phyloP scores from a whole-genome alignment of 1,140 invertebrate species.

The Lithobius niger region DNA sequence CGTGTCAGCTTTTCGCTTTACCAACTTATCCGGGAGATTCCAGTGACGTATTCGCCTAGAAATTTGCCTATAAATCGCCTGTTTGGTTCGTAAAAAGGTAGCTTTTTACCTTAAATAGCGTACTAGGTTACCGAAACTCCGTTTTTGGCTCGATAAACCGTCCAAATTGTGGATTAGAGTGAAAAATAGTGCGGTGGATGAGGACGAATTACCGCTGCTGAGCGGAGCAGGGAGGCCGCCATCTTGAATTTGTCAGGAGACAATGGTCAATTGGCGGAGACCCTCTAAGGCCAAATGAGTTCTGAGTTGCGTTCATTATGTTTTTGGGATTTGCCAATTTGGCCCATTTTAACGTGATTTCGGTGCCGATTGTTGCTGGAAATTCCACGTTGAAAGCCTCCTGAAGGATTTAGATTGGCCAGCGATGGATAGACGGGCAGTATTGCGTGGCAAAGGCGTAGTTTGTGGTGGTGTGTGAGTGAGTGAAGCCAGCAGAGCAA shows the following conservation, averaged over 20 bases:
- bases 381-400: background rate
- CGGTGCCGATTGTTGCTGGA: background rate
- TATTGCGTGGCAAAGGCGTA: background rate
- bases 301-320: background rate
- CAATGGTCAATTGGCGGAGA: conserved; percentile 1
- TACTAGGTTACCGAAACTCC: too few relatives aligned
- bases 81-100: too few relatives aligned
- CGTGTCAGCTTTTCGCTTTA: too few relatives aligned
- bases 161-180: background rate
- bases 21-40: too few relatives aligned
- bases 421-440: background rate
- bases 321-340: conserved; percentile 1
- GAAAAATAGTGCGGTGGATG: background rate
- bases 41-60: too few relatives aligned
- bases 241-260: background rate
- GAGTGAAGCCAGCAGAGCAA: background rate
- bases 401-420: too few relatives aligned
- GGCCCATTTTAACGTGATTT: background rate
- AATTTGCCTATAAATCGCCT: too few relatives aligned
- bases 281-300: background rate
- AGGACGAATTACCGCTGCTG: background rate
- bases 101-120: too few relatives aligned
- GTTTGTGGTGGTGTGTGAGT: background rate
- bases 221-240: background rate
- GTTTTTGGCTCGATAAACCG: too few relatives aligned